Evolutionary conservation across 1,140 invertebrate genomes (phyloP).

Genomic region (Holotrichia oblita): DNA sequence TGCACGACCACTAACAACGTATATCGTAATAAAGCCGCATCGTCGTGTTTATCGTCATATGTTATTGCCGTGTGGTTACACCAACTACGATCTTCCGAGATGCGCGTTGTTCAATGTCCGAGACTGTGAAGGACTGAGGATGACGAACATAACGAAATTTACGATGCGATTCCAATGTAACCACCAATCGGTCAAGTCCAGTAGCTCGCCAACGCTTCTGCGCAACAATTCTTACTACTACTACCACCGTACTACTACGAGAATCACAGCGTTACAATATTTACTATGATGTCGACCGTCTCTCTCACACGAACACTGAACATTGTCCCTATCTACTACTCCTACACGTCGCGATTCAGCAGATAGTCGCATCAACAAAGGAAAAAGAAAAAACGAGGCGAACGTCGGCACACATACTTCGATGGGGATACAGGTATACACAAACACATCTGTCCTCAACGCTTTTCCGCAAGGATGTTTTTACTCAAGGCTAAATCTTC

Average conservation of each 20-base stretch:
- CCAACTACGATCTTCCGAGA: too few species aligned
- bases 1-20: too few species aligned
- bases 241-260: constrained; percentile 5
- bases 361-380: background rate
- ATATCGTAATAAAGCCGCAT: too few species aligned
- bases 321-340: background rate
- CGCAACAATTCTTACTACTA: constrained; percentile 21
- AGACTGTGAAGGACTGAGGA: background rate
- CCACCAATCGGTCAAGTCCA: background rate
- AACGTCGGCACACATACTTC: constrained; percentile 16
- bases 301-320: background rate
- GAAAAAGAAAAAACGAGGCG: background rate
- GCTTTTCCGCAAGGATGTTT: constrained; percentile 29
- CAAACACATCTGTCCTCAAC: background rate
- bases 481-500: constrained; percentile 26
- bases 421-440: background rate
- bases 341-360: background rate
- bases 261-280: background rate
- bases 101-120: too few species aligned
- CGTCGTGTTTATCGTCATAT: too few species aligned
- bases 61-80: too few species aligned
- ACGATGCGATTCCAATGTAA: constrained; percentile 8
- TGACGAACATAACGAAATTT: constrained; percentile 16
- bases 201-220: constrained; percentile 8
- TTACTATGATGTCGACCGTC: background rate